These are phyloP conservation scores for Notarius lentiginosus DNA, from an alignment of 2,113 vertebrate genomes.

Conservation along the genomic window DNA sequence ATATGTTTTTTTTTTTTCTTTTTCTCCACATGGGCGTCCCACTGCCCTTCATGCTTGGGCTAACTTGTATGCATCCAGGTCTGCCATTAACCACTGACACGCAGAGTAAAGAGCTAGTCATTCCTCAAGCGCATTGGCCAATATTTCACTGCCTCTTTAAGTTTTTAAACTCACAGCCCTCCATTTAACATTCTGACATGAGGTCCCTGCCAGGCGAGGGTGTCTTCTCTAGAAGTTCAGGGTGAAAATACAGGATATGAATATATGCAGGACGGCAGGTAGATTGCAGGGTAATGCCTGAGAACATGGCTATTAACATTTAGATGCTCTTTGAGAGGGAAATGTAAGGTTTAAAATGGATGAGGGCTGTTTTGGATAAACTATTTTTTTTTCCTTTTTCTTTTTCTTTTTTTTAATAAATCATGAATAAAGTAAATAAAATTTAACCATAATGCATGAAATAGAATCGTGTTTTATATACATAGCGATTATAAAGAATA, in stretches of 20 bases:
- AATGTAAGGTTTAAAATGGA: conserved; percentile 56
- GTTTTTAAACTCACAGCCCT: conserved; percentile 87
- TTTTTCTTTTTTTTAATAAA: conserved; percentile 41
- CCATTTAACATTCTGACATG: conserved; percentile 85
- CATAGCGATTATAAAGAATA: neutral
- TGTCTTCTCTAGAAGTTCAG: conserved; percentile 45
- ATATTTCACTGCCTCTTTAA: conserved; percentile 96
- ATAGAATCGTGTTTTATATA: neutral
- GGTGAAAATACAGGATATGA: conserved; percentile 57
- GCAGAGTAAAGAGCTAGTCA: conserved; percentile 91
- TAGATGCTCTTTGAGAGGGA: conserved; percentile 56
- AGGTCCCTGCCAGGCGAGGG: conserved; percentile 41
- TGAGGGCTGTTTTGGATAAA: conserved; percentile 56
- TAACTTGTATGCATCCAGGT: conserved; percentile 96
- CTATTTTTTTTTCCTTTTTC: conserved; percentile 1
- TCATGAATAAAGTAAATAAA: conserved; percentile 38
- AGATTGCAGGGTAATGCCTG: conserved; percentile 50
- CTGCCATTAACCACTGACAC: conserved; percentile 97
- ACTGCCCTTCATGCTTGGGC: conserved; percentile 99
- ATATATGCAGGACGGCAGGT: conserved; percentile 55
- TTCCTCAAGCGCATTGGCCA: conserved; percentile 93
- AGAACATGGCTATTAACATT: conserved; percentile 69
- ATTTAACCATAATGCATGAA: neutral
- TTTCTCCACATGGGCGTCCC: conserved; percentile 78
- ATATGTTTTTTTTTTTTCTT: conserved; percentile 48